These are phyloP conservation scores for Hemistola chrysoprasaria DNA, from an alignment of 2,888 invertebrate species.

Conservation along the genomic window DNA sequence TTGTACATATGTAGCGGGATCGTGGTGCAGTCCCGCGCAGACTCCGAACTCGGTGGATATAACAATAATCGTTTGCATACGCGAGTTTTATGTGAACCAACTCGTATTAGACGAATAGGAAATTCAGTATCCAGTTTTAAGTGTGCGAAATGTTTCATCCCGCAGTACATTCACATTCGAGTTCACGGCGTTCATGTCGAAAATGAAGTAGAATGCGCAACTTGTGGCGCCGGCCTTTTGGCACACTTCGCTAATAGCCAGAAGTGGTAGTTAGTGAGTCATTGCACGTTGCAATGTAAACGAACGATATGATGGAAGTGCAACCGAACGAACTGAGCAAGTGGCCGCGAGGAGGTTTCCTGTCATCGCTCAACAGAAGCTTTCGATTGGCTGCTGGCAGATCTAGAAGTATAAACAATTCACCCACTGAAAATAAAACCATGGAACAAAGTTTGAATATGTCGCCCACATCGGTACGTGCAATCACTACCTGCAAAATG, in stretches of 20 bases:
- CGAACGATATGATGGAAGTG: slow-evolving; percentile 72
- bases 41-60: slow-evolving; percentile 50
- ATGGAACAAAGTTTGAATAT: slow-evolving; percentile 53
- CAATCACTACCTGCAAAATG: background rate
- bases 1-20: slow-evolving; percentile 30
- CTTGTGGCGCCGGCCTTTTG: slow-evolving; percentile 56
- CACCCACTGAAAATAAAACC: slow-evolving; percentile 54
- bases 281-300: slow-evolving; percentile 65
- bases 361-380: slow-evolving; percentile 73
- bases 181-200: slow-evolving; percentile 18
- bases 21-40: slow-evolving; percentile 53
- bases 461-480: slow-evolving; percentile 48
- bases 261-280: slow-evolving; percentile 63
- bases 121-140: slow-evolving; percentile 26
- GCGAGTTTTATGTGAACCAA: slow-evolving; percentile 27
- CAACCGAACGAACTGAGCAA: slow-evolving; percentile 64
- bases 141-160: slow-evolving; percentile 12
- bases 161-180: background rate
- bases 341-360: slow-evolving; percentile 74
- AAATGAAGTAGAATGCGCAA: slow-evolving; percentile 35
- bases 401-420: slow-evolving; percentile 51
- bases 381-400: slow-evolving; percentile 66
- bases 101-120: slow-evolving; percentile 35
- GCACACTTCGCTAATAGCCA: slow-evolving; percentile 55
- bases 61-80: slow-evolving; percentile 49